Conservation (phyloP, 1,140 invertebrate genomes). For the Periplaneta americana region DNA sequence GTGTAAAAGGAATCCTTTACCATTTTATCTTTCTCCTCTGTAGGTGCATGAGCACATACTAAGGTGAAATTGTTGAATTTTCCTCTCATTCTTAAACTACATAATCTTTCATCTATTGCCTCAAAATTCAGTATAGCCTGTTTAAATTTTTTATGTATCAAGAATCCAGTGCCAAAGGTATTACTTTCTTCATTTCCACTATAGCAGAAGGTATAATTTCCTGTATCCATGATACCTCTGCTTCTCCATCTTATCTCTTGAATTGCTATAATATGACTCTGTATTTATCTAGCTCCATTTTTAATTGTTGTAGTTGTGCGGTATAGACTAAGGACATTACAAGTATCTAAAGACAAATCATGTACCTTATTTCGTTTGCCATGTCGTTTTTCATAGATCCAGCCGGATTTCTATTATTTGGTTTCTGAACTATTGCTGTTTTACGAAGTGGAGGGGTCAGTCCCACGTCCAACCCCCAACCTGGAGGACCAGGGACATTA, state of each 20-base stretch:
- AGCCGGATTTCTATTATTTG: too few relatives aligned
- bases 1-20: too few relatives aligned
- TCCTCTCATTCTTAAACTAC: background rate
- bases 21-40: conserved; percentile 1
- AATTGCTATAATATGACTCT: background rate
- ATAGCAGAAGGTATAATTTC: background rate
- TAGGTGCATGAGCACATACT: background rate
- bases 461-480: too few relatives aligned
- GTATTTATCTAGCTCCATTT: background rate
- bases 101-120: background rate
- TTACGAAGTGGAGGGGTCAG: too few relatives aligned
- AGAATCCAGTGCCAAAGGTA: background rate
- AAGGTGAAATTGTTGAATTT: background rate
- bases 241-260: background rate
- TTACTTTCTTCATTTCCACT: background rate
- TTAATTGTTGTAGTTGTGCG: too few relatives aligned
- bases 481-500: too few relatives aligned
- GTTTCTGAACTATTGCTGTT: too few relatives aligned
- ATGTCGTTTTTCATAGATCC: too few relatives aligned
- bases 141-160: background rate
- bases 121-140: background rate
- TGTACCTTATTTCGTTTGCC: too few relatives aligned
- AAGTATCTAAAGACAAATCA: too few relatives aligned
- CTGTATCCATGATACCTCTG: background rate
- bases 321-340: too few relatives aligned